These are phyloP conservation scores for Calliopsis andreniformis DNA, from an alignment of 1,140 invertebrate genomes.

Conservation along the genomic window DNA sequence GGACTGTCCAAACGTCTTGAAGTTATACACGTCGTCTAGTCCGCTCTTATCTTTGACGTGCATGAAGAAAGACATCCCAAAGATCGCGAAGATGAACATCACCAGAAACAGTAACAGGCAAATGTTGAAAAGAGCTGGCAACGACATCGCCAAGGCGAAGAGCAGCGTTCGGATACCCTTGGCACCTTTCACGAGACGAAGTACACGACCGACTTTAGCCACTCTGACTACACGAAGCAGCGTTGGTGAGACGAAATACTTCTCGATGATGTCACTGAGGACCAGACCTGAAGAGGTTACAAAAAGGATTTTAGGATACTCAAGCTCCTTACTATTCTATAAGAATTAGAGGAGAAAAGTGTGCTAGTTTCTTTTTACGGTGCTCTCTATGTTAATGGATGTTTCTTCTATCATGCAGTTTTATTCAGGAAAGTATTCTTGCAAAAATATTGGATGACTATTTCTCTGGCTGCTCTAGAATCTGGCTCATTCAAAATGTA, in stretches of 20 bases:
- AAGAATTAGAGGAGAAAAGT: background rate
- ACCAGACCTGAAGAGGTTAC: constrained; percentile 88
- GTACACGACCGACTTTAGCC: constrained; percentile 97
- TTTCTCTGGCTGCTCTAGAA: background rate
- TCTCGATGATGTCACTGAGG: constrained; percentile 97
- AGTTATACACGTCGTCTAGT: constrained; percentile 98
- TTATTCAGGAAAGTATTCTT: background rate
- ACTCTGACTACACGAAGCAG: constrained; percentile 98
- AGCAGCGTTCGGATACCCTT: constrained; percentile 98
- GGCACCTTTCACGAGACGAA: constrained; percentile 98
- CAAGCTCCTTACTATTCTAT: background rate
- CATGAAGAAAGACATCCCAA: constrained; percentile 99
- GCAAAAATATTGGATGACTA: background rate
- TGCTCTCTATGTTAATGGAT: constrained; percentile 2
- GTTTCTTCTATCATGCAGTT: constrained; percentile 30
- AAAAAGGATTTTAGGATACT: background rate
- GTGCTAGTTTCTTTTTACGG: background rate
- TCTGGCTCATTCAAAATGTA: background rate
- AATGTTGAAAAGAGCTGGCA: constrained; percentile 99
- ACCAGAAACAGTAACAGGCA: constrained; percentile 98
- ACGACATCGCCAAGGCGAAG: constrained; percentile 98
- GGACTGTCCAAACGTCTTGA: constrained; percentile 98
- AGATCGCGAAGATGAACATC: constrained; percentile 99
- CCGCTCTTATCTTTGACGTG: constrained; percentile 96
- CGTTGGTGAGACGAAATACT: constrained; percentile 98